Evolutionary conservation across 2,113 vertebrate genomes (phyloP).

Genomic region (Marmota monax): DNA sequence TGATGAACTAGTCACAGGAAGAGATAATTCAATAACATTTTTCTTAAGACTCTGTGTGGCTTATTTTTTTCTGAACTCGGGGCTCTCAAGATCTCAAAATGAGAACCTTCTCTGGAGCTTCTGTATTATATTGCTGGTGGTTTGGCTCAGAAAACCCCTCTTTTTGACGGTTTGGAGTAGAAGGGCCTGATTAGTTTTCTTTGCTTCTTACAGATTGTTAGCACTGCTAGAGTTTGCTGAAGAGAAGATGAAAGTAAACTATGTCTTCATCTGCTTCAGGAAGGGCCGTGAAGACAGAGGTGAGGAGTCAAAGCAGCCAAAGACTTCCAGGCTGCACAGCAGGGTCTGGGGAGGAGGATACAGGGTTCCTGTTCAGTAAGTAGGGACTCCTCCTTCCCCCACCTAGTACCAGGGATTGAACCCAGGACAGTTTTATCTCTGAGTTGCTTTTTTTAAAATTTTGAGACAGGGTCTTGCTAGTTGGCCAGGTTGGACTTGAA

Average conservation of each 20-base stretch:
- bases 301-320: slow-evolving; percentile 84
- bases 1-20: slow-evolving; percentile 17
- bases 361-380: not conserved
- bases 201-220: slow-evolving; percentile 90
- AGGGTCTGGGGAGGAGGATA: not conserved
- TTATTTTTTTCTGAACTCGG: not conserved
- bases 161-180: not conserved
- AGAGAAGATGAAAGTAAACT: slow-evolving; percentile 97
- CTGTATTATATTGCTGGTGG: not conserved
- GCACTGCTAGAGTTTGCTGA: slow-evolving; percentile 97
- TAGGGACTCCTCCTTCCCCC: not conserved
- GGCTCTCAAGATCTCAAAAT: not conserved
- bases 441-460: not conserved
- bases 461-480: not conserved
- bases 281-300: slow-evolving; percentile 97
- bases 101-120: not conserved
- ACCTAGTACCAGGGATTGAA: not conserved
- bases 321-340: not conserved
- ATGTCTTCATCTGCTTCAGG: slow-evolving; percentile 97
- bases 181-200: slow-evolving; percentile 62
- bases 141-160: slow-evolving; percentile 47
- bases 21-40: not conserved
- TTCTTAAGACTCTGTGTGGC: not conserved
- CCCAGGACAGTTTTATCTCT: not conserved
- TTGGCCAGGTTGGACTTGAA: not conserved